Evolutionary conservation across 1,140 invertebrate species (phyloP), one percentile per base, ranked within the genome.

Genomic region (Venturia canescens): DNA sequence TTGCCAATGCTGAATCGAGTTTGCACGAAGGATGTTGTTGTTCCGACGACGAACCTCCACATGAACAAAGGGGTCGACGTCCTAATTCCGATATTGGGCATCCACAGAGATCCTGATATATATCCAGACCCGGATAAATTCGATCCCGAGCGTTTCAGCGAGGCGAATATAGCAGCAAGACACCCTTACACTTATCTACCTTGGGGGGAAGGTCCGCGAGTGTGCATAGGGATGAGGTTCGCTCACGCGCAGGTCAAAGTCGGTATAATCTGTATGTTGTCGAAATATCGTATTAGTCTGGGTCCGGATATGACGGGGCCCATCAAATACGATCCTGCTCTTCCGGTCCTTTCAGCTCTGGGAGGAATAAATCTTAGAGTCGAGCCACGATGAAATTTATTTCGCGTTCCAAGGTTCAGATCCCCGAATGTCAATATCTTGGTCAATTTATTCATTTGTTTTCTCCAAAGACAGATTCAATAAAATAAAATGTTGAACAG

Each of bases 91-190:
- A n/a, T n/a, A n/a, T n/a, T n/a, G n/a, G n/a, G n/a, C n/a, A 90
- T 96, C 18, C 95, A 96, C 83, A 88, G 92, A 34, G 94, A 96
- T 90, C 91, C 93, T 3, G 88, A 92, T n/a, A 90, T 93, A 74
- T 96, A 92, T 86, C 91, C 93, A 6, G 90, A 96, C 79, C 95
- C 96, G 5, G 91, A 94, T 9, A 88, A 86, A n/a, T 96, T 95
- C 83, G 91, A 95, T 88, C 96, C 96, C 0, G 93, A 95, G 72
- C 88, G 95, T 79, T 96, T 96, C 85, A 85, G 89, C n/a, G 87
- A 92, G 1, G 93, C 93, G 83, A 92, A 93, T 57, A 80, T 82
- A 11, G 78, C 83, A 26, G 78, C 80, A 6, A 82, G 93, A 23
- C 91, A 86, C 82, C 87, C 70, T 3, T 90, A 86, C 79, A 70